Evolutionary conservation across 2,888 invertebrate species (phyloP), one percentile per base, ranked within the genome.

Genomic region (Tenthredo amoena): DNA sequence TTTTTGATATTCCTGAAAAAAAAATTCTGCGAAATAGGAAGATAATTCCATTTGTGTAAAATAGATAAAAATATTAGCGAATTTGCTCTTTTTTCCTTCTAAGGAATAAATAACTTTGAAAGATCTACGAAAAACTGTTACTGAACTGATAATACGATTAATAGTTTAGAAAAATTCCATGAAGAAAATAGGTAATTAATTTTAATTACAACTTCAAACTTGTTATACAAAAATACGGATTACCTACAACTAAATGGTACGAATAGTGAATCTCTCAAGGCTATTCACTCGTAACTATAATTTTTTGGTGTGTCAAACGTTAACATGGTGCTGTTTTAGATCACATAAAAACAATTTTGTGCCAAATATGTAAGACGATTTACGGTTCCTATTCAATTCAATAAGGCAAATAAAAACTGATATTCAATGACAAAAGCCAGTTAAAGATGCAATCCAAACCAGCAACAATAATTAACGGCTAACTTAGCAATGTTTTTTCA

Each of bases 171-270:
- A 55, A 47, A 62, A 37, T 58, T 50, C n/a, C 4, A 72, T n/a
- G 10, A 21, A 10, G 43, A 43, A 10, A 58, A 58, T 74, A n/a
- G 10, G 72, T 18, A n/a, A 43, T 43, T 74, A 21, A 21, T 58
- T 81, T 62, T 21, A 81, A 81, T 81, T n/a, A 62, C 50, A 77
- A 77, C 58, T 81, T 81, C 81, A 62, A 81, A 81, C 81, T 43
- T 81, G 81, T 81, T 62, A 81, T 81, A 81, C 81, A 81, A 81
- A 81, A 81, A 58, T 81, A 81, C 58, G 79, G 79, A 81, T 62
- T 81, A 68, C 68, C 68, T 68, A 81, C 79, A 58, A 58, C 81
- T 37, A 81, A 40, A 40, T 58, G n/a, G 37, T 21, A 58, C 26
- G 81, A 62, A 81, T 37, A 10, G 37, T 81, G 62, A 77, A 55